phyloP scores from a whole-genome alignment of 1,140 invertebrate genomes.

The Neelides sp. region DNA sequence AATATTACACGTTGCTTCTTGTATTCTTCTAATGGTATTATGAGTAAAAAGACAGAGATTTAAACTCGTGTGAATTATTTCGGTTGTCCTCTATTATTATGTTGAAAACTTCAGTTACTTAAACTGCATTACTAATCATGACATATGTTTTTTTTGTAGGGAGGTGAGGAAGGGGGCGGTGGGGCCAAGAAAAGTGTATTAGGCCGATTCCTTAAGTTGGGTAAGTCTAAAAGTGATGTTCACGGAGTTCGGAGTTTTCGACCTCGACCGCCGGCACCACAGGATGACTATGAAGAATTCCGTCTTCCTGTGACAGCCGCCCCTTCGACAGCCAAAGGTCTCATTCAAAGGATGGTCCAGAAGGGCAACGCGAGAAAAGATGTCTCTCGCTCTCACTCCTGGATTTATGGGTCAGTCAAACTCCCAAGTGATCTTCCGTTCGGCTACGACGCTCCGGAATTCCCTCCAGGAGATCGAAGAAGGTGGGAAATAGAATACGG shows the following conservation, averaged over 20 bases:
- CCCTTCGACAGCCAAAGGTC: constrained; percentile 5
- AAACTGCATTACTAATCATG: too few species aligned
- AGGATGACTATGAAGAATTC: constrained; percentile 1
- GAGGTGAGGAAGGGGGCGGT: not conserved
- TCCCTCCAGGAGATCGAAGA: not conserved
- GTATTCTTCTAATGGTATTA: too few species aligned
- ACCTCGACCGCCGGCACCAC: too few species aligned
- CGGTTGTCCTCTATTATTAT: too few species aligned
- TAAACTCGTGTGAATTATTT: too few species aligned
- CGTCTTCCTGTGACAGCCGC: constrained; percentile 3
- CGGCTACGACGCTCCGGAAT: constrained; percentile 19
- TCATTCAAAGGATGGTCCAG: constrained; percentile 28
- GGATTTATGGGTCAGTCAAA: constrained; percentile 30
- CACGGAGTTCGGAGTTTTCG: too few species aligned
- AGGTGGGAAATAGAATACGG: not conserved
- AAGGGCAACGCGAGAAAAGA: constrained; percentile 15
- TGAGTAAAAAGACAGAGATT: too few species aligned
- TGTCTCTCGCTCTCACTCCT: constrained; percentile 28
- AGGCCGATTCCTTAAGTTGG: constrained; percentile 27
- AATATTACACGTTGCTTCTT: too few species aligned
- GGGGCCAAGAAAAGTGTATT: constrained; percentile 13
- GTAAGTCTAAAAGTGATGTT: constrained; percentile 29
- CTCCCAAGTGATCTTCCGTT: constrained; percentile 24
- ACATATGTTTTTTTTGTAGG: too few species aligned
- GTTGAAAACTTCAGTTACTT: too few species aligned